Conservation (phyloP, 2,888 invertebrate species). For the Apantesis nais region DNA sequence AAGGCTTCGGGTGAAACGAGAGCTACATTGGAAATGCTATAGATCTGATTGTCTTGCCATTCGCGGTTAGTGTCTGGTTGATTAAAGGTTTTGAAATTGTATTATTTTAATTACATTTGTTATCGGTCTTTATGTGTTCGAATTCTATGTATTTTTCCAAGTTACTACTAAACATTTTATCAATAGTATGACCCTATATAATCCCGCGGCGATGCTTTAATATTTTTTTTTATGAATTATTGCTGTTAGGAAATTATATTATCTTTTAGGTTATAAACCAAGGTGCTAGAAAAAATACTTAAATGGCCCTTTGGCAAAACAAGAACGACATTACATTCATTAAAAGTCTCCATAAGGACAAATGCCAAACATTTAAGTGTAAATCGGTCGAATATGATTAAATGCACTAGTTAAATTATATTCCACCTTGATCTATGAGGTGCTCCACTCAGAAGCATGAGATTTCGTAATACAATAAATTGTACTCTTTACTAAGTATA, state of each 20-base stretch:
- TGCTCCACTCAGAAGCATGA: constrained; percentile 19
- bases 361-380: not conserved
- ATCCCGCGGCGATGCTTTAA: not conserved
- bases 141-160: not conserved
- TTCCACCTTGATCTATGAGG: constrained; percentile 35
- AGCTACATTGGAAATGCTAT: constrained; percentile 33
- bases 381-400: not conserved
- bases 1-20: constrained; percentile 34
- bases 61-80: constrained; percentile 15
- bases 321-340: not conserved
- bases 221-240: no score
- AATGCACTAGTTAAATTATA: not conserved
- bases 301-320: not conserved
- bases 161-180: no score
- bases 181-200: not conserved
- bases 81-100: constrained; percentile 12
- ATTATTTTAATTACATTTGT: constrained; percentile 6
- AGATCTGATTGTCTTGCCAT: constrained; percentile 35
- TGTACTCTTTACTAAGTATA: constrained; percentile 21
- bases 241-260: no score
- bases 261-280: no score
- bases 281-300: not conserved
- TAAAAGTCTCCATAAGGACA: not conserved
- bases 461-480: constrained; percentile 25
- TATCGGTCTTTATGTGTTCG: not conserved